Evolutionary conservation across 2,888 invertebrate genomes (phyloP).

Genomic region (Andricus curvator): DNA sequence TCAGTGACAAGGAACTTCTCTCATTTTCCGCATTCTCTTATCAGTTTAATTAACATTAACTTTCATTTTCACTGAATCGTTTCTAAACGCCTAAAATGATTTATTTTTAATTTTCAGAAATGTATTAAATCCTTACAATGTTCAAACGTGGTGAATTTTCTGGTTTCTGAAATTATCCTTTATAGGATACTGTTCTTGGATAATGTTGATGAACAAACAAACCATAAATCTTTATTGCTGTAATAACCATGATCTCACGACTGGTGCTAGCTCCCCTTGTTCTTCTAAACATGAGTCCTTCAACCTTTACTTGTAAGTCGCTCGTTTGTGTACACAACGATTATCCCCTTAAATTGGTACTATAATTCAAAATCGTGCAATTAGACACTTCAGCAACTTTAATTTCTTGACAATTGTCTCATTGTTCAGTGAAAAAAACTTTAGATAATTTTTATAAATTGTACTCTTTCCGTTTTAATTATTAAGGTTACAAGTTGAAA

Average conservation of each 20-base stretch:
- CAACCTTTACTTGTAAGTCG: conserved; percentile 30
- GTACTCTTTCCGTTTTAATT: too few relatives aligned
- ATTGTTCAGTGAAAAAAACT: too few relatives aligned
- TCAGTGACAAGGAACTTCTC: conserved; percentile 3
- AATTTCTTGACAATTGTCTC: too few relatives aligned
- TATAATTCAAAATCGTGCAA: conserved; percentile 24
- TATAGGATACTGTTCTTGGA: not conserved
- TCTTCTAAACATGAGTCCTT: conserved; percentile 7
- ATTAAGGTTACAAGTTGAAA: too few relatives aligned
- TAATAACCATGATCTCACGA: conserved; percentile 35
- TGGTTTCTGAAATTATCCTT: not conserved
- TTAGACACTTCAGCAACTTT: not conserved
- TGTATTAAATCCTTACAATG: not conserved
- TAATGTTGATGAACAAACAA: conserved; percentile 27
- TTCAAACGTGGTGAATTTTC: not conserved
- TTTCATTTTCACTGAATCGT: not conserved
- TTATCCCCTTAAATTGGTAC: conserved; percentile 12
- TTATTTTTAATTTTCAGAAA: too few relatives aligned
- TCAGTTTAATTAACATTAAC: not conserved
- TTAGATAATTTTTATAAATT: too few relatives aligned
- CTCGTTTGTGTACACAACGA: conserved; percentile 12
- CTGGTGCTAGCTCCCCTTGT: conserved; percentile 22
- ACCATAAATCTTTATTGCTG: conserved; percentile 33
- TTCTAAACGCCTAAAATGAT: not conserved
- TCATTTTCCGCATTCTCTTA: not conserved